Evolutionary conservation across 2,797 vertebrate genomes (phyloP), one percentile per base, ranked within the genome.

Genomic region (Enteromius fasciolatus): DNA sequence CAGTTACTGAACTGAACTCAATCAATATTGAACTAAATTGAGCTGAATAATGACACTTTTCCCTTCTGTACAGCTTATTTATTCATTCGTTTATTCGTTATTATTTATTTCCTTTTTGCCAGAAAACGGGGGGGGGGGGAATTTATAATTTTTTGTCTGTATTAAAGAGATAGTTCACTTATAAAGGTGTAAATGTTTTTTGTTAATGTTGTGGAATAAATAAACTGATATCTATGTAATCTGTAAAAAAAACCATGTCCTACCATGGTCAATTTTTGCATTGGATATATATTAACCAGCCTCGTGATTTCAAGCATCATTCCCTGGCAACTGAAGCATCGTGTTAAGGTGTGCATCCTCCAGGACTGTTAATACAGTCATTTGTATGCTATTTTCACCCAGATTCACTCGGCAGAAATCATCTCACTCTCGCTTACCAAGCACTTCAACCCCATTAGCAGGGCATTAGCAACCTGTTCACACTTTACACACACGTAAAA

Each of bases 391-490:
- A 31, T 48, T 50, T 75, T 78, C 66, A 52, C 28, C 20, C 12
- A 23, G 0, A 41, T 61, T 67, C 72, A 54, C 31, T n/a, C 7
- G 7, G 3, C 54, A 82, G 70, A 17, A 50, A 61, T 57, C 46
- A 5, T 0, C 46, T 2, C 39, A 23, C 80, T 85, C 33, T 88
- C 82, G 87, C 89, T 90, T 89, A 59, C 44, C 15, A 78, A 68
- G 78, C 84, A 81, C 84, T 87, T 78, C 18, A 57, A 46, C 25
- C 83, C 85, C 78, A 88, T 93, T 90, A 90, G 7, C 23, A 67
- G 23, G 73, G 67, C 85, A 89, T 88, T 89, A 88, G 75, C 86
- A 50, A 83, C 84, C 82, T 63, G 54, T 86, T 89, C 81, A 78
- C 87, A 83, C 50, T 4, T 59, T 28, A 14, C 81, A 87, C 80